Evolutionary conservation across 1,140 invertebrate species (phyloP), one percentile per base, ranked within the genome.

Genomic region (Cotesia chilonis): DNA sequence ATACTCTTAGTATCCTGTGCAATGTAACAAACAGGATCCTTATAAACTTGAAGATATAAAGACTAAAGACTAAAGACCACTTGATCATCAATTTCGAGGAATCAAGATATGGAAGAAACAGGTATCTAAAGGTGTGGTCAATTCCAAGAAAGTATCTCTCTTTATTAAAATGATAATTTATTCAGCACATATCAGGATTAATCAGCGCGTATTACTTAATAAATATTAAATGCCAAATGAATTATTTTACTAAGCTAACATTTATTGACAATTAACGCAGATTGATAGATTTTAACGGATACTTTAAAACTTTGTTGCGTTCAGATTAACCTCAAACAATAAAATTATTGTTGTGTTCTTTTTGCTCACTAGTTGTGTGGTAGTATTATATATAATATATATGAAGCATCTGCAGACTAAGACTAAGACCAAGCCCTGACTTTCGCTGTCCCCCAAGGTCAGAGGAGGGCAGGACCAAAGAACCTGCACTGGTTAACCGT

Each of bases 401-500:
- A 28, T 2, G 28, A 28, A 28, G 28, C 3, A 28, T 28, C 1
- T 28, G 28, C 66, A n/a, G 36, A 61, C 59, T 59, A 70, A 54
- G 47, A 51, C 38, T 57, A 41, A 17, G 41, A 51, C 55, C 37
- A 66, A 61, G 17, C 52, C 47, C 69, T 64, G 47, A 66, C 52
- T 73, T 69, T 57, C 54, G 66, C 66, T 68, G 41, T 55, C 54
- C 76, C 63, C 55, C 77, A 78, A 80, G 78, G 75, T 77, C 76
- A 73, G 65, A 77, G 37, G 57, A 76, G 73, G 73, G 60, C 73
- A 74, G 74, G 70, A 69, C 63, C 64, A 68, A 38, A 73, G 69
- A 80, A 75, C 73, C 74, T 80, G 76, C 72, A 67, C 68, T 75
- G 70, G 6, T 73, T 76, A 70, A 74, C 20, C 38, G 28, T 28